Percentiles rank a stretch among this genome's conserved stretches.
These are phyloP conservation scores for Tachina fera DNA, from an alignment of 2,888 invertebrate species.

Conservation along the genomic window DNA sequence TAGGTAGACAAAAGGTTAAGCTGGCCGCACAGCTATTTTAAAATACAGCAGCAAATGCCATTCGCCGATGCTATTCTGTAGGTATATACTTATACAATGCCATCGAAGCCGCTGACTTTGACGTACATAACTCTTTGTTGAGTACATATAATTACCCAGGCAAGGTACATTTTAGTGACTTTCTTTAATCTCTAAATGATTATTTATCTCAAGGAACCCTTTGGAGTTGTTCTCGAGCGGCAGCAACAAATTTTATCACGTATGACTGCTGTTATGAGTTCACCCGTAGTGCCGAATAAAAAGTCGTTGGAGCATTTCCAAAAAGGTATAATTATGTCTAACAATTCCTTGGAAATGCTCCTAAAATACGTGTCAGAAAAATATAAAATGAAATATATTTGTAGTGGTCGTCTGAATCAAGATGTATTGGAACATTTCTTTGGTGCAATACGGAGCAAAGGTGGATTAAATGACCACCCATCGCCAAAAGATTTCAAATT, in stretches of 20 bases:
- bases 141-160: neutral
- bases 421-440: neutral
- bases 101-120: neutral
- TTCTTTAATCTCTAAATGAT: too few relatives aligned
- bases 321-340: neutral
- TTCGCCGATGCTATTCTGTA: neutral
- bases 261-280: too few relatives aligned
- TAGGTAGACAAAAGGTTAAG: neutral
- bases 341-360: neutral
- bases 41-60: neutral
- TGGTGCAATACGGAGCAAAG: conserved; percentile 55
- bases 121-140: neutral
- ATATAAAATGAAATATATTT: neutral
- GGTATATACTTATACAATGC: neutral
- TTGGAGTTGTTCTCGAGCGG: neutral
- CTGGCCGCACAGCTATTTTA: neutral
- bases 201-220: neutral
- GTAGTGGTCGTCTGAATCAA: neutral
- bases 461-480: conserved; percentile 59
- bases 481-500: conserved; percentile 49
- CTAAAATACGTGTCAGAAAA: neutral
- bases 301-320: neutral
- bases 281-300: too few relatives aligned
- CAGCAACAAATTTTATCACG: neutral
- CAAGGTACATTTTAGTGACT: neutral